A percentile compares a stretch with the other conserved stretches of the same genome.
Conservation (phyloP, 2,113 vertebrate genomes). For the Montifringilla adamsi region DNA sequence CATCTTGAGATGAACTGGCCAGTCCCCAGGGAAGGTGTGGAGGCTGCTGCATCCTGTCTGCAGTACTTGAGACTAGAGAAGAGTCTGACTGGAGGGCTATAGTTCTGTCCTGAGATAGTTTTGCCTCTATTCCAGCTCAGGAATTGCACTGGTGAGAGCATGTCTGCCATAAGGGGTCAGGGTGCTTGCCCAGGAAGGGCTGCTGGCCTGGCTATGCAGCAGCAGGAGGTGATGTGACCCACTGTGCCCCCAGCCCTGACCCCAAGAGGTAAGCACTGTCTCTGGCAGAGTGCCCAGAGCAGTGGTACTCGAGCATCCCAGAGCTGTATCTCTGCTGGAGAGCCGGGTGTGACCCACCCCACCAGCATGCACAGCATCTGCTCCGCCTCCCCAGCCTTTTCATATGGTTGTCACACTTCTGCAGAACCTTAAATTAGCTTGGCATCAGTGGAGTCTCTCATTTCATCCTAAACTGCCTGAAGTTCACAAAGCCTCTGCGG, state of each 20-base stretch:
- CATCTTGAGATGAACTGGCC: neutral
- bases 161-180: rapidly evolving
- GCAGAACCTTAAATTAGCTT: neutral
- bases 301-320: neutral
- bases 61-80: neutral
- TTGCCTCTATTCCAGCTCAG: neutral
- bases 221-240: neutral
- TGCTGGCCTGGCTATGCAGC: rapidly evolving
- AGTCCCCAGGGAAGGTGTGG: neutral
- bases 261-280: neutral
- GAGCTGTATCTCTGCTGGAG: neutral
- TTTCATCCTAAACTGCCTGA: neutral
- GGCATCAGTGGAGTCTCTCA: neutral
- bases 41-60: neutral
- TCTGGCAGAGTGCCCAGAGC: neutral
- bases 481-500: neutral
- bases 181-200: rapidly evolving
- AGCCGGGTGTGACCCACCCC: neutral
- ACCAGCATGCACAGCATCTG: rapidly evolving
- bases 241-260: neutral
- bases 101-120: neutral
- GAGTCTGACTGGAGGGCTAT: neutral
- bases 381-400: neutral
- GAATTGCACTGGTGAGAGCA: neutral
- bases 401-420: neutral